Evolutionary conservation across 2,888 invertebrate genomes (phyloP).

Genomic region (Eupithecia tripunctaria): DNA sequence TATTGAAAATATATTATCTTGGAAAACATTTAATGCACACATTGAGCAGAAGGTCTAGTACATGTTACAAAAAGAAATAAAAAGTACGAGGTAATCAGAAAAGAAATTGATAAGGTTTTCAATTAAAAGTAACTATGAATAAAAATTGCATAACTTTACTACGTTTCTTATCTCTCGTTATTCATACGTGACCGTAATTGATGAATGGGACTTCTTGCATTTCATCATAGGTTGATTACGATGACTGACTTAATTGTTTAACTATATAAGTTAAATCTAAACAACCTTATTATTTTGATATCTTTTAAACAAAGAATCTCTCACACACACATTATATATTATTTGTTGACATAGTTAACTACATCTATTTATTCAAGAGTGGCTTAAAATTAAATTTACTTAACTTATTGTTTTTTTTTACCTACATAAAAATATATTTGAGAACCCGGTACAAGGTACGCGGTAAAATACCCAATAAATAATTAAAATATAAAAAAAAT

Average conservation of each 20-base stretch:
- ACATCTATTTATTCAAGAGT: neutral
- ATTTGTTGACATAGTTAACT: no score
- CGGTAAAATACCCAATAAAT: neutral
- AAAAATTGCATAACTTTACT: constrained; percentile 6
- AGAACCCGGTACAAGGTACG: no score
- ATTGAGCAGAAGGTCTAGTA: neutral
- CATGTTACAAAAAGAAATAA: neutral
- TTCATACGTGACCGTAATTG: constrained; percentile 8
- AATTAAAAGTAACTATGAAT: constrained; percentile 5
- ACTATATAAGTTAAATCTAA: neutral
- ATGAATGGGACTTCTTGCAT: neutral
- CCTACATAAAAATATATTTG: no score
- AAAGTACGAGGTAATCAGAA: neutral
- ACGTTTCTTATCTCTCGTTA: constrained; percentile 9
- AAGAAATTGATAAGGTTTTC: constrained; percentile 5
- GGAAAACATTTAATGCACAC: neutral
- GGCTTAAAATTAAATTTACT: neutral
- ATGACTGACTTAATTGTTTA: constrained; percentile 1
- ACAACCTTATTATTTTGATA: no score
- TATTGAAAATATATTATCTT: neutral
- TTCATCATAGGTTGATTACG: neutral
- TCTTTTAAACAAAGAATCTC: no score
- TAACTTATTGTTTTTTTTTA: no score
- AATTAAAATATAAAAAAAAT: neutral
- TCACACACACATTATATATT: no score